phyloP scores from a whole-genome alignment of 2,888 invertebrate species.

The Drosophila nr. fundita region DNA sequence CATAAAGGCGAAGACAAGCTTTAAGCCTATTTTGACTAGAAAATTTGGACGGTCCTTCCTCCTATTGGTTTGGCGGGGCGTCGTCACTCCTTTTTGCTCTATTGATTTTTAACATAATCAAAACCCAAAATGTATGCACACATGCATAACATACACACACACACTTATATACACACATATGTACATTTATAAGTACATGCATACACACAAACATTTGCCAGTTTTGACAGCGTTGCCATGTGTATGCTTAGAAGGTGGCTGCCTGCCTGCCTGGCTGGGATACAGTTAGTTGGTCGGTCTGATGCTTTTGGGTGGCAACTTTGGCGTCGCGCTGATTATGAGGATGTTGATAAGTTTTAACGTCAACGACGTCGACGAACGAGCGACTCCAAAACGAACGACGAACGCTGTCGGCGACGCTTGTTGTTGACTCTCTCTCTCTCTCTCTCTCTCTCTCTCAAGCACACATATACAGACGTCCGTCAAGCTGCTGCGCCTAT shows the following conservation, averaged over 20 bases:
- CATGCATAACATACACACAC: constrained; percentile 38
- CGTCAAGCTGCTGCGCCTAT: constrained; percentile 75
- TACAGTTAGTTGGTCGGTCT: constrained; percentile 19
- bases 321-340: constrained; percentile 76
- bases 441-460: constrained; percentile 34
- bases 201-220: constrained; percentile 17
- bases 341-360: constrained; percentile 80
- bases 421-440: constrained; percentile 44
- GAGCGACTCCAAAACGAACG: constrained; percentile 52
- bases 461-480: constrained; percentile 35
- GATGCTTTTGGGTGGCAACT: constrained; percentile 54
- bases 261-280: constrained; percentile 26
- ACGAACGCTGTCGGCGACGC: constrained; percentile 48
- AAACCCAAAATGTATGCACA: constrained; percentile 75
- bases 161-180: constrained; percentile 6
- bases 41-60: constrained; percentile 20
- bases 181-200: constrained; percentile 13
- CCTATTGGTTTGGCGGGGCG: constrained; percentile 40
- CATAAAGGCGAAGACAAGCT: constrained; percentile 34
- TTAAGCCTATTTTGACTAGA: constrained; percentile 41
- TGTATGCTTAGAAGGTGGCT: constrained; percentile 51
- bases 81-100: constrained; percentile 81
- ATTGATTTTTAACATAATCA: constrained; percentile 84
- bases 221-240: constrained; percentile 62
- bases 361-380: constrained; percentile 45